Base-by-base conservation (phyloP, 2,113 vertebrate genomes). In the Cynoglossus semilaevis region DNA sequence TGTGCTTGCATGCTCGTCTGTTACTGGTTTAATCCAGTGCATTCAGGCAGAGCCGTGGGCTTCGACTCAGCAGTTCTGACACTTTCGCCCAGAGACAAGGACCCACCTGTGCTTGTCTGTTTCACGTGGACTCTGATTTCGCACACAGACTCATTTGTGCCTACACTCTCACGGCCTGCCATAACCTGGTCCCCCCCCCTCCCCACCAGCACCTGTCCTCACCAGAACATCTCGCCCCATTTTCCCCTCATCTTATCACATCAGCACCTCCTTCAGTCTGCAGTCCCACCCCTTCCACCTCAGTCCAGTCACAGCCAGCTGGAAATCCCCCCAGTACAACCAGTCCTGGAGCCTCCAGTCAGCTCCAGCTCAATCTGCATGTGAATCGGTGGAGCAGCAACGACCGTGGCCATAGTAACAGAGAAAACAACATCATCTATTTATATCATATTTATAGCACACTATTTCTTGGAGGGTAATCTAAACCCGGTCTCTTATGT, bases 101-200 rank as follows among this genome's bases (percentile, higher is more conserved):
- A 67, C 67, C 77, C 89, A 90, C 88, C 87, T 91, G 89, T 72
- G 65, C 72, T 49, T 85, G 88, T 83, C 84, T 42, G 62, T 87
- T 83, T 70, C 45, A 8, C n/a, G 16, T 22, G 11, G 58, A 34
- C 67, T 73, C 70, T 54, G 62, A 18, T 79, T 67, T 72, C 19
- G 0, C 35, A n/a, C 57, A 36, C 60, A 73, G 63, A 43, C 68
- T 50, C 66, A 40, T 40, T 13, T 40, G 37, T 40, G 37, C 37
- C 12, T 5, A 13, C 38, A 3, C 63, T 40, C 60, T 17, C 65
- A 37, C 67, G 58, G 70, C 82, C 66, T 49, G 77, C 72, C 67
- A 9, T 42, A 70, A 73, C 79, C 74, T 85, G 80, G 58, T 74
- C 72, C 49, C 74, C 59, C 66, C 22, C 22, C 22, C 3, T 6